Evolutionary conservation across 1,140 invertebrate genomes (phyloP).

Genomic region (Pseudoatta argentina): DNA sequence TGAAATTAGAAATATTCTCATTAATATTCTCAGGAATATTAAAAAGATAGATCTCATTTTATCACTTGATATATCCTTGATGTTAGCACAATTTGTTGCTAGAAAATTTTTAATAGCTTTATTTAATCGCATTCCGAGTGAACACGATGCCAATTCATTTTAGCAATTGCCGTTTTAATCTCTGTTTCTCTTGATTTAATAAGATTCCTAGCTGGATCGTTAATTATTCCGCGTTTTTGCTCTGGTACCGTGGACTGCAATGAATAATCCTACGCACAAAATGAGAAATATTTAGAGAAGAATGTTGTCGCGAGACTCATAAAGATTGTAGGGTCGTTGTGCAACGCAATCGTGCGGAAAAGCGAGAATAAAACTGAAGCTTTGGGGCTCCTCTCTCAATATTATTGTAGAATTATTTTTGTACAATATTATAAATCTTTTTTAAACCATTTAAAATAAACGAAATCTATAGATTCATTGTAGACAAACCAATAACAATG

Average conservation of each 20-base stretch:
- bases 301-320: background rate
- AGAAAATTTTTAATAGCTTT: background rate
- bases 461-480: too few species aligned
- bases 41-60: background rate
- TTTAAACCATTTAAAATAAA: too few species aligned
- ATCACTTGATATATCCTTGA: background rate
- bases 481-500: too few species aligned
- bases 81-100: background rate
- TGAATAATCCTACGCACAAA: background rate
- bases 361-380: background rate
- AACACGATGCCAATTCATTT: constrained; percentile 8
- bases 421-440: too few species aligned
- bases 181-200: background rate
- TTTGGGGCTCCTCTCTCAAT: too few species aligned
- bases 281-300: background rate
- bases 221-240: constrained; percentile 34
- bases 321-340: background rate
- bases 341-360: background rate
- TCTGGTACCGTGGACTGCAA: background rate
- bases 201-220: constrained; percentile 1
- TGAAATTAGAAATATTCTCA: too few species aligned
- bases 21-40: background rate
- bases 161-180: constrained; percentile 31
- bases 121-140: background rate
- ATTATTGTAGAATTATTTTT: too few species aligned